Conservation (phyloP, 2,797 vertebrate species). For the Chromobotia macracanthus region DNA sequence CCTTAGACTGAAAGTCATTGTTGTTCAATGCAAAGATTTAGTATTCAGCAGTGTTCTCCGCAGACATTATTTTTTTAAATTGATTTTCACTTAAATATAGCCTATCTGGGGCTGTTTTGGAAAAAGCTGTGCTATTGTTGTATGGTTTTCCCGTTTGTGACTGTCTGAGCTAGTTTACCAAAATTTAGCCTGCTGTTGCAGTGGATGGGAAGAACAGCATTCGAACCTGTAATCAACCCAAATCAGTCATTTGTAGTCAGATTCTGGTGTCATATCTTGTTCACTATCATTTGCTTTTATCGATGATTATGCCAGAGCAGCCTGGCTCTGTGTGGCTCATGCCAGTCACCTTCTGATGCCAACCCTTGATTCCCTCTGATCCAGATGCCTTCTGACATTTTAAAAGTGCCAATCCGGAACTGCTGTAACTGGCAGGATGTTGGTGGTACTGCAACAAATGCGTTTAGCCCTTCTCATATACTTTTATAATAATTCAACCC, state of each 20-base stretch:
- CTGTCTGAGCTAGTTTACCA: not conserved
- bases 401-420: slow-evolving; percentile 21
- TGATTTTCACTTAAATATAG: not conserved
- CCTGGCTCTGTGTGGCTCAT: not conserved
- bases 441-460: slow-evolving; percentile 18
- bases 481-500: not conserved
- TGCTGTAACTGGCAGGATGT: slow-evolving; percentile 10
- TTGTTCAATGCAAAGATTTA: not conserved
- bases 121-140: not conserved
- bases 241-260: not conserved
- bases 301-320: not conserved
- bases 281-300: not conserved
- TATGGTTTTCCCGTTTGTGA: not conserved
- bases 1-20: not conserved
- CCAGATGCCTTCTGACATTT: slow-evolving; percentile 11
- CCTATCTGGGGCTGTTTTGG: slow-evolving; percentile 2
- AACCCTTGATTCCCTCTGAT: slow-evolving; percentile 12
- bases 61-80: slow-evolving; percentile 28
- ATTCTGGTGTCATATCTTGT: not conserved
- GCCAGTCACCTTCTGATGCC: slow-evolving; percentile 13
- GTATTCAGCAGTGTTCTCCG: not conserved
- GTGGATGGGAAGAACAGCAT: not conserved
- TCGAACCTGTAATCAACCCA: too few species aligned
- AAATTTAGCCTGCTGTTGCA: not conserved
- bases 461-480: not conserved